Conservation (phyloP, 2,888 invertebrate genomes). For the Mechanitis mazaeus region DNA sequence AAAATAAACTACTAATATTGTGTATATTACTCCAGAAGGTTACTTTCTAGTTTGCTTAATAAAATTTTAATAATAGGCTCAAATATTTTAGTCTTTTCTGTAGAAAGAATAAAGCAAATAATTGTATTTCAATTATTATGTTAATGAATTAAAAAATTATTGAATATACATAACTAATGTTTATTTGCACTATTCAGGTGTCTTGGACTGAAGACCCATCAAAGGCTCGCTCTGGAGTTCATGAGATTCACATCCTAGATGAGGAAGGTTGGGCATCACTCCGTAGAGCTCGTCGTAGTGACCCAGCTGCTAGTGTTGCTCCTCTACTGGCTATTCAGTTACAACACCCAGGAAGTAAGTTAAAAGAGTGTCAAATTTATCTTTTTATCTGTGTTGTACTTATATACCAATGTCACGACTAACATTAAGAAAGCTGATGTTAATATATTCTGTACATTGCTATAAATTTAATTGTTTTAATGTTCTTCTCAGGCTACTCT, state of each 20-base stretch:
- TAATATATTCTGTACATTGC: too few relatives aligned
- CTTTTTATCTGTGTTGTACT: too few relatives aligned
- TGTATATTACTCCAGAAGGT: too few relatives aligned
- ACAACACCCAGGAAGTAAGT: conserved; percentile 69
- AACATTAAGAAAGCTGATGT: too few relatives aligned
- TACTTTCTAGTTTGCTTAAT: too few relatives aligned
- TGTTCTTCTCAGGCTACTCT: conserved; percentile 80
- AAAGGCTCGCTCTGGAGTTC: conserved; percentile 87
- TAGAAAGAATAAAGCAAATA: too few relatives aligned
- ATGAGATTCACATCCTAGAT: conserved; percentile 88
- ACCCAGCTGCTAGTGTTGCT: conserved; percentile 81
- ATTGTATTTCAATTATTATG: too few relatives aligned
- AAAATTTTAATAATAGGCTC: too few relatives aligned
- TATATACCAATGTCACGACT: too few relatives aligned
- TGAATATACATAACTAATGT: neutral
- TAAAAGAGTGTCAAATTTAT: neutral
- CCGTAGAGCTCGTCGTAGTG: conserved; percentile 86
- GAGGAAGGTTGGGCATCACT: conserved; percentile 94
- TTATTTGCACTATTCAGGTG: conserved; percentile 75
- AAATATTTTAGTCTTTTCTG: too few relatives aligned
- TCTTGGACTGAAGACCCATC: conserved; percentile 95
- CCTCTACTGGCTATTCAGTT: conserved; percentile 83
- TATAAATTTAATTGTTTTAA: conserved; percentile 9
- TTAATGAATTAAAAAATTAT: too few relatives aligned
- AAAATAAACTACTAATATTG: too few relatives aligned